phyloP scores from a whole-genome alignment of 2,888 invertebrate species.

The Sarcophaga subvicina region DNA sequence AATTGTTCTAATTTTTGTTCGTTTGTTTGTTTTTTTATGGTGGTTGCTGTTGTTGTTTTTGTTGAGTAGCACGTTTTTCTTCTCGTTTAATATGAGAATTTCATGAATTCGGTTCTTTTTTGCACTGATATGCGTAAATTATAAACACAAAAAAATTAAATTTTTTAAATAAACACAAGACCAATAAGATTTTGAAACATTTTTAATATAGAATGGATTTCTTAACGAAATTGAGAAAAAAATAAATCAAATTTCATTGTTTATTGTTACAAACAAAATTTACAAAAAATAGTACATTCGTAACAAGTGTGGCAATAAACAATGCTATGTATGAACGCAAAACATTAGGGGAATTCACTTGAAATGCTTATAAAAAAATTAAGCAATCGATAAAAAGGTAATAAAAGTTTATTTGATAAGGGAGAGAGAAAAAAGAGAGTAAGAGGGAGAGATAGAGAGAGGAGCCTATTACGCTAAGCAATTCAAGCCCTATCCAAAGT shows the following conservation, averaged over 20 bases:
- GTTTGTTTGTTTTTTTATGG: neutral
- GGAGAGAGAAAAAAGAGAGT: no score
- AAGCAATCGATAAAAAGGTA: no score
- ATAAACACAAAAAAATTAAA: neutral
- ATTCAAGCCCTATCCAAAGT: no score
- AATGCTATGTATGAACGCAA: neutral
- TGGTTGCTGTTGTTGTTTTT: constrained; percentile 21
- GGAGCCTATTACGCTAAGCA: no score
- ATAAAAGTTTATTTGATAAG: no score
- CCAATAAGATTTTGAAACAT: neutral
- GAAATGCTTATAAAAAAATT: neutral
- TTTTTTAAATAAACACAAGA: constrained; percentile 32
- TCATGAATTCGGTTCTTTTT: neutral
- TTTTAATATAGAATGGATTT: neutral
- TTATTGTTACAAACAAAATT: no score
- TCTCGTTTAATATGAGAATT: constrained; percentile 16
- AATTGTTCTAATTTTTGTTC: neutral
- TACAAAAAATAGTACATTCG: no score
- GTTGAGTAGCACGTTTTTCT: constrained; percentile 26
- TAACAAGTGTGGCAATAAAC: neutral
- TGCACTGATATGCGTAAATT: constrained; percentile 4
- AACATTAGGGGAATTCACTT: neutral
- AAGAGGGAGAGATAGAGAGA: no score
- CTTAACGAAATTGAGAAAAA: no score
- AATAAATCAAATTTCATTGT: no score